Conservation (phyloP, 2,797 vertebrate species). For the Spinibarbus caldwelli region DNA sequence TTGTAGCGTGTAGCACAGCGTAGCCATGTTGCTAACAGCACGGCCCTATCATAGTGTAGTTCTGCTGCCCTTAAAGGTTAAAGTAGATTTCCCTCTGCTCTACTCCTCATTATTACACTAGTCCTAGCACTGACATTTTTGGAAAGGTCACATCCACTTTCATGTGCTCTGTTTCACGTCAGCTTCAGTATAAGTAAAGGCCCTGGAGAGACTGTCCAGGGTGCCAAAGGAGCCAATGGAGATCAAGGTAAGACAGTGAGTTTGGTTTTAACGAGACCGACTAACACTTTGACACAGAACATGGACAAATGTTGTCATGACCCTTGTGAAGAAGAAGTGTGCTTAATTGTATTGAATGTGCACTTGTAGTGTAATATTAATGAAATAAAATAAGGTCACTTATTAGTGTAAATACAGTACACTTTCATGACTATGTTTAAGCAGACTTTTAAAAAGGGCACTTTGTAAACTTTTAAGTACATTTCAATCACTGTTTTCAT, state of each 20-base stretch:
- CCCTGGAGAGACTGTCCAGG: constrained; percentile 64
- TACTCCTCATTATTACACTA: constrained; percentile 60
- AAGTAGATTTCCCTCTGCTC: constrained; percentile 57
- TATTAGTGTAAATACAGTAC: not conserved
- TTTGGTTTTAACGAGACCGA: constrained; percentile 54
- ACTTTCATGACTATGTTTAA: not conserved
- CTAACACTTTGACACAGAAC: constrained; percentile 4
- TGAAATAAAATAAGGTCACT: not conserved
- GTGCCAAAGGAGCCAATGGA: constrained; percentile 53
- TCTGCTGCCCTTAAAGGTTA: constrained; percentile 59
- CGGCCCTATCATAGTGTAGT: constrained; percentile 44
- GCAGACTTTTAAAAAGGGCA: not conserved
- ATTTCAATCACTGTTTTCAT: not conserved
- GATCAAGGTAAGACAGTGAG: constrained; percentile 63
- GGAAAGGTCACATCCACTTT: constrained; percentile 69
- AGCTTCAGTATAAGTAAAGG: constrained; percentile 62
- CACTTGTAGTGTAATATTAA: not conserved
- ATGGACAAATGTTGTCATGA: not conserved
- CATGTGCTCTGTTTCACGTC: constrained; percentile 68
- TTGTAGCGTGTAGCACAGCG: constrained; percentile 31
- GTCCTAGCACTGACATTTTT: constrained; percentile 66
- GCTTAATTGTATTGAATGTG: not conserved
- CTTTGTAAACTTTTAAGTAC: not conserved
- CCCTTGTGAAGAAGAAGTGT: not conserved
- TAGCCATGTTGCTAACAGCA: constrained; percentile 52